These are phyloP conservation scores for Acleris holmiana DNA, from an alignment of 2,888 invertebrate genomes.

Conservation along the genomic window DNA sequence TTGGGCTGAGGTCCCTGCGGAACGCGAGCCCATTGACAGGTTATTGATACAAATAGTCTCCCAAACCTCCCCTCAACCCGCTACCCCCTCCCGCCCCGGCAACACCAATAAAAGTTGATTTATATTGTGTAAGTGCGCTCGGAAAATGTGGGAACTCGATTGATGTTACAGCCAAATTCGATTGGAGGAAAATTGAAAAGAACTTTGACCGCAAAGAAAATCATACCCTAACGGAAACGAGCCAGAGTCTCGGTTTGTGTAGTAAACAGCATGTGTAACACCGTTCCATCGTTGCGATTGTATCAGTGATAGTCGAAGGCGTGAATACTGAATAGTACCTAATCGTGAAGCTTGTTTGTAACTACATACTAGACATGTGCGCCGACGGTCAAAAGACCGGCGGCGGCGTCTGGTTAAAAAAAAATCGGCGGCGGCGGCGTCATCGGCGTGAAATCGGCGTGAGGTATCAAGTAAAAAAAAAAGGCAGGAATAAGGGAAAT, in stretches of 20 bases:
- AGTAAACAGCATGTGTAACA: conserved; percentile 44
- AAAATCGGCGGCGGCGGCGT: no score
- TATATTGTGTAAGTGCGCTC: conserved; percentile 84
- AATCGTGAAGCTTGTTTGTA: conserved; percentile 54
- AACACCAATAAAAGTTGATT: conserved; percentile 85
- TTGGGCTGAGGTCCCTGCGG: conserved; percentile 73
- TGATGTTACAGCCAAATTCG: conserved; percentile 83
- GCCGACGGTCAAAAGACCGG: no score
- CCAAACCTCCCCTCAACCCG: conserved; percentile 56
- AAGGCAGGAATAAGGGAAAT: no score
- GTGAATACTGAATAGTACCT: conserved; percentile 81
- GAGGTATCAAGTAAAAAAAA: no score
- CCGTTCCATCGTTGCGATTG: conserved; percentile 53
- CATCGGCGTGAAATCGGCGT: no score
- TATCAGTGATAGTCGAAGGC: conserved; percentile 74
- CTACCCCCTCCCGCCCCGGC: conserved; percentile 63
- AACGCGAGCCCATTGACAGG: conserved; percentile 82
- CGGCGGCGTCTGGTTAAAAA: no score
- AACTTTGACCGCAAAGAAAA: conserved; percentile 53
- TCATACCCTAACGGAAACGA: conserved; percentile 49
- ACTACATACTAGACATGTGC: no score
- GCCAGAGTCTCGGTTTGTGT: conserved; percentile 52
- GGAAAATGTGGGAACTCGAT: conserved; percentile 85
- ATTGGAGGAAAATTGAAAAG: conserved; percentile 84
- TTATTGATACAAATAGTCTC: conserved; percentile 84